A percentile compares a stretch with the other conserved stretches of the same genome.
These are phyloP conservation scores for Parelbella ahira DNA, from an alignment of 2,888 invertebrate species.

Conservation along the genomic window DNA sequence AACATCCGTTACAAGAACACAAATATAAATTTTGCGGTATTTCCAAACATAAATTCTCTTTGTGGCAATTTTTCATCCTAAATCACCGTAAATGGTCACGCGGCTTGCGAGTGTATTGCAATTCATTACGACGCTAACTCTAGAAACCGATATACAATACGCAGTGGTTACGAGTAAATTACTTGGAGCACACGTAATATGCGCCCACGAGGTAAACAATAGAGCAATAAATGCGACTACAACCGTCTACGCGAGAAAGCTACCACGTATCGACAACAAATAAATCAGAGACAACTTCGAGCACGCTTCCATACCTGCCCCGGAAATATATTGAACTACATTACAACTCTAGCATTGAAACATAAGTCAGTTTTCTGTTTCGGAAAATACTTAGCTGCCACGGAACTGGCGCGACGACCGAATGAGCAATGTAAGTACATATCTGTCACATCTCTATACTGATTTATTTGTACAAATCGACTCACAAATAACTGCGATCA, in stretches of 20 bases:
- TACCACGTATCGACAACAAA: conserved; percentile 64
- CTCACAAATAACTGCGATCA: too few relatives aligned
- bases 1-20: conserved; percentile 7
- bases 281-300: conserved; percentile 65
- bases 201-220: conserved; percentile 65
- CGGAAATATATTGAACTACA: conserved; percentile 45
- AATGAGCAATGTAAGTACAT: conserved; percentile 34
- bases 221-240: conserved; percentile 68
- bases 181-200: conserved; percentile 53
- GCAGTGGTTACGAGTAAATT: conserved; percentile 63
- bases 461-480: conserved; percentile 48
- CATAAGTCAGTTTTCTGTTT: conserved; percentile 49
- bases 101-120: conserved; percentile 46
- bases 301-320: conserved; percentile 38
- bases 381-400: conserved; percentile 41
- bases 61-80: conserved; percentile 40
- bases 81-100: conserved; percentile 40
- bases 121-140: conserved; percentile 52
- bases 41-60: conserved; percentile 25
- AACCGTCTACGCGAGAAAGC: conserved; percentile 59
- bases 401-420: conserved; percentile 35
- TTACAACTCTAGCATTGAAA: conserved; percentile 43
- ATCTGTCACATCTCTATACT: conserved; percentile 45
- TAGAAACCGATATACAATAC: conserved; percentile 51
- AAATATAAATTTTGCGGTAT: conserved; percentile 24